Evolutionary conservation across 2,797 vertebrate genomes (phyloP), one percentile per base, ranked within the genome.

Genomic region (Anguilla anguilla): DNA sequence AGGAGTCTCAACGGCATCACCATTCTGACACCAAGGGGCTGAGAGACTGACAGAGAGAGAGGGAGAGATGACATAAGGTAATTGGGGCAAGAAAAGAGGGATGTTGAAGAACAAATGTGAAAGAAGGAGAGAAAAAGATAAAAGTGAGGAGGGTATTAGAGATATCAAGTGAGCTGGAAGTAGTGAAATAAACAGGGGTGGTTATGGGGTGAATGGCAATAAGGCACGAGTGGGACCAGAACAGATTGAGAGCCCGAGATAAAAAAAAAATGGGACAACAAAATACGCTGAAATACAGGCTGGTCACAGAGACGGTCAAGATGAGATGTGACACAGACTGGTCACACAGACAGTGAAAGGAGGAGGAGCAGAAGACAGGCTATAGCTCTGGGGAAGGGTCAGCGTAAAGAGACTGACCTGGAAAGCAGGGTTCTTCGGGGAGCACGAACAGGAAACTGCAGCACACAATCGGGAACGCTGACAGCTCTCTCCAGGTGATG

Each of bases 21-120:
- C 96, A 96, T 96, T 89, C 90, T 92, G 85, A 35, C 84, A 35
- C 17, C 59, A 25, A 51, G 64, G 25, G 10, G 10, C 82, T 13
- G 67, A 59, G 74, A 25, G 3, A 49, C 61, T 83, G 39, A 83
- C 57, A n/a, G 2, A 77, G 51, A 51, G 25, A 61, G 53, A 88
- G 67, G 28, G 11, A 84, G 46, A 86, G 22, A 79, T 77, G 85
- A 88, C 87, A 83, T 89, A 74, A 90, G 87, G 89, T 89, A 4
- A 51, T 28, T 25, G 6, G 51, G 15, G 57, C 13, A 59, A 17
- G 57, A 59, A 59, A 57, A 2, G 22, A 67, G 43, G 35, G 61
- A 72, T 39, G 85, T 59, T 10, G 0, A 51, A 35, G 28, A 25
- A n/a, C 51, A 83, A 67, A 86, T 31, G 15, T 22, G 17, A 59